Evolutionary conservation across 2,888 invertebrate genomes (phyloP).

Genomic region (Gerosis bhagava): DNA sequence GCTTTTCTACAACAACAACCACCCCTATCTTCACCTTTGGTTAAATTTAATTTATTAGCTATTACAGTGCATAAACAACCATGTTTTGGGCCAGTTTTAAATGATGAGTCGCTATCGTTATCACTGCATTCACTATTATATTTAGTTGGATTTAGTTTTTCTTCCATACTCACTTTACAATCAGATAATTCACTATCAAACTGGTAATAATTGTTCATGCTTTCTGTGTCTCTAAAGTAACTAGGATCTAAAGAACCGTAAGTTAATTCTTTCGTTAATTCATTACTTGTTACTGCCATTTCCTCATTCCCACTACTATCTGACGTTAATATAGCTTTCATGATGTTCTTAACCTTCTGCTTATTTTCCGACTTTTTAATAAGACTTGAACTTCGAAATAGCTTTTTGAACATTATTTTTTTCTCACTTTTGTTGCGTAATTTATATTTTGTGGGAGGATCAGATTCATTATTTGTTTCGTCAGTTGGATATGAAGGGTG

Average conservation of each 20-base stretch:
- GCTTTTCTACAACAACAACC: conserved; percentile 44
- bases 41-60: conserved; percentile 47
- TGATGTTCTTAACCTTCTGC: conserved; percentile 46
- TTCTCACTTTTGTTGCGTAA: conserved; percentile 44
- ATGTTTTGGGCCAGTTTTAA: conserved; percentile 6
- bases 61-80: conserved; percentile 53
- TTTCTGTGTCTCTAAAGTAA: conserved; percentile 48
- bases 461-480: conserved; percentile 10
- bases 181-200: conserved; percentile 36
- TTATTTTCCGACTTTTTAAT: conserved; percentile 39
- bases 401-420: conserved; percentile 50
- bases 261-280: conserved; percentile 46
- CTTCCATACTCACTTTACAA: conserved; percentile 11
- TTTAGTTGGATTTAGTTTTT: conserved; percentile 40
- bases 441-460: not conserved
- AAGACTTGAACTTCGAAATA: conserved; percentile 48
- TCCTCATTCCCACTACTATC: conserved; percentile 52
- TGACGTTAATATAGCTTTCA: conserved; percentile 53
- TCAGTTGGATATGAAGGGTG: not conserved
- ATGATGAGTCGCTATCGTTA: conserved; percentile 30
- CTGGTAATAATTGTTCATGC: conserved; percentile 51
- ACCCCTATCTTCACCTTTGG: conserved; percentile 20
- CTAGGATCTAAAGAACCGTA: conserved; percentile 47
- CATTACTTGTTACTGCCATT: conserved; percentile 35
- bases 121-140: conserved; percentile 41